Evolutionary conservation across 2,113 vertebrate species (phyloP).

Genomic region (Rhineura floridana): DNA sequence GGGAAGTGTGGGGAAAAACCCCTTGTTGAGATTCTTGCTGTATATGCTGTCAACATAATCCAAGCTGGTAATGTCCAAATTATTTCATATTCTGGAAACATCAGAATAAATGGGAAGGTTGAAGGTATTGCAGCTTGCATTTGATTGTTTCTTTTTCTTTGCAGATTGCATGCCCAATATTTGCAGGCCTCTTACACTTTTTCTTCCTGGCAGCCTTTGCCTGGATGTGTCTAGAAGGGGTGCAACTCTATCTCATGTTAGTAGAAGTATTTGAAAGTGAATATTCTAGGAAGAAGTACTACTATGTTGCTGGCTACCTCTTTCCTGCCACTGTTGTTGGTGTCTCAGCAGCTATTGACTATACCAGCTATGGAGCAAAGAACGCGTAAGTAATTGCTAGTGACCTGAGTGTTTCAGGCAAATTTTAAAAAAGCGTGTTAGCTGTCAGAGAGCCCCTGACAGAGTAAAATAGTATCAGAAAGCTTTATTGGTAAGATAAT

Average conservation of each 20-base stretch:
- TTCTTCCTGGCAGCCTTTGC: constrained; percentile 98
- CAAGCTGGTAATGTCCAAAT: not conserved
- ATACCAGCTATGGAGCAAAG: constrained; percentile 93
- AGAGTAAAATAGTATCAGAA: constrained; percentile 79
- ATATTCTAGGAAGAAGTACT: constrained; percentile 98
- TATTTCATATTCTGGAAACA: not conserved
- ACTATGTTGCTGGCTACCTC: constrained; percentile 96
- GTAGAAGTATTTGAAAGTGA: constrained; percentile 99
- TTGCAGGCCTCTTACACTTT: constrained; percentile 96
- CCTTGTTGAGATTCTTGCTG: not conserved
- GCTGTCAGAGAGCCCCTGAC: constrained; percentile 76
- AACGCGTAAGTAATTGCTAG: constrained; percentile 91
- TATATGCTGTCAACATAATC: not conserved
- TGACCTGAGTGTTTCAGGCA: constrained; percentile 78
- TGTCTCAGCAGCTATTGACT: constrained; percentile 96
- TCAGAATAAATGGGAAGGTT: not conserved
- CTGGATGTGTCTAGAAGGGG: constrained; percentile 99
- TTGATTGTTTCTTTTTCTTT: constrained; percentile 59
- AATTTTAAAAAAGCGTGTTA: constrained; percentile 75
- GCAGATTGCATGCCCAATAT: constrained; percentile 95
- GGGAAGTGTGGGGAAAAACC: not conserved
- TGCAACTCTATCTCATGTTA: constrained; percentile 98
- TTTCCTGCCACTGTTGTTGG: constrained; percentile 97
- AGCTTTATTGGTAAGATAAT: constrained; percentile 79
- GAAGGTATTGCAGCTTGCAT: constrained; percentile 39